Conservation (phyloP, 2,797 vertebrate species). For the Propithecus perrieri region DNA sequence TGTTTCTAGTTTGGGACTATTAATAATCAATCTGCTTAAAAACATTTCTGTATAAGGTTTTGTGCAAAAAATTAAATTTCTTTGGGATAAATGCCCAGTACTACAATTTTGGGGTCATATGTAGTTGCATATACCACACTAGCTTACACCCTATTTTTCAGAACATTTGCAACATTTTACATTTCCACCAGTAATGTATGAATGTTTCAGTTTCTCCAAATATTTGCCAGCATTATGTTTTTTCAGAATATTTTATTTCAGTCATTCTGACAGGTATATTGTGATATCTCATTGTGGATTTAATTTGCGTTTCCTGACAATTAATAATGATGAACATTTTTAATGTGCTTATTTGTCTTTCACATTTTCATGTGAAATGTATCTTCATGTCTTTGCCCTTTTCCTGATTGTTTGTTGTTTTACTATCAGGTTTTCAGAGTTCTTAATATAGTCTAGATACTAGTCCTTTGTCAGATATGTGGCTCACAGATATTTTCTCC, state of each 20-base stretch:
- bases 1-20: not conserved
- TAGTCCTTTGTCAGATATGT: not conserved
- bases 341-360: not conserved
- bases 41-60: not conserved
- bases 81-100: not conserved
- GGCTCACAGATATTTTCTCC: not conserved
- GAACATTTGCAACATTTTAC: not conserved
- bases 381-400: not conserved
- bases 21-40: not conserved
- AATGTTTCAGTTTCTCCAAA: not conserved
- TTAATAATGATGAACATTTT: not conserved
- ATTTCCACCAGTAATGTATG: not conserved
- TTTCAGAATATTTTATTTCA: not conserved
- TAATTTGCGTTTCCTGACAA: not conserved
- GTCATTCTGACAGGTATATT: not conserved
- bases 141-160: not conserved
- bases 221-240: not conserved
- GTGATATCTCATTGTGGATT: not conserved
- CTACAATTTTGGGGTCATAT: not conserved
- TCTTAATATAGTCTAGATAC: not conserved
- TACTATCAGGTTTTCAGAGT: not conserved
- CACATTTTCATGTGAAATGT: not conserved
- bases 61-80: not conserved
- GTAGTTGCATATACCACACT: not conserved
- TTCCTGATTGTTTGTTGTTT: not conserved